Percentiles rank a stretch among this genome's conserved stretches.
Evolutionary conservation across 2,888 invertebrate species (phyloP).

Genomic region (Ryuthela nishihirai): DNA sequence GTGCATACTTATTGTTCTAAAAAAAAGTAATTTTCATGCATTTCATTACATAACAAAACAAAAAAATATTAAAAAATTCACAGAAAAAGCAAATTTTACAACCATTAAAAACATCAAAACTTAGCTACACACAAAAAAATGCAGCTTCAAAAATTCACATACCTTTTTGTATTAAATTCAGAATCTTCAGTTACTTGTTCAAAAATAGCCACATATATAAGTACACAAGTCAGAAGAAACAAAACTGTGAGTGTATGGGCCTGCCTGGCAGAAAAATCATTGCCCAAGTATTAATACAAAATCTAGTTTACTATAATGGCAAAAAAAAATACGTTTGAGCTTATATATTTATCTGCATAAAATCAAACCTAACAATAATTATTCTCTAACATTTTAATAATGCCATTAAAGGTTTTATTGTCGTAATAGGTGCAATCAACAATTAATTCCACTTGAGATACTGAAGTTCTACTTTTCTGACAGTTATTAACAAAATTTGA

Average conservation of each 20-base stretch:
- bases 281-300: background rate
- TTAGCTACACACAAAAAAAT: background rate
- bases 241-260: constrained; percentile 57
- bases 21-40: background rate
- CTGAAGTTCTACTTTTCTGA: no score
- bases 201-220: constrained; percentile 56
- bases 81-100: constrained; percentile 1
- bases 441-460: no score
- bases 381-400: no score
- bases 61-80: background rate
- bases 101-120: background rate
- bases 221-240: constrained; percentile 52
- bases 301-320: background rate
- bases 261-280: constrained; percentile 48
- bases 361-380: background rate
- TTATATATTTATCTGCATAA: background rate
- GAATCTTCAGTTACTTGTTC: constrained; percentile 51
- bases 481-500: no score
- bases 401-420: no score
- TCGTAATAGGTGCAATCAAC: no score
- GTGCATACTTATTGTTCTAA: no score
- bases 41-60: constrained; percentile 5
- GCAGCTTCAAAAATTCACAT: background rate
- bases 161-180: constrained; percentile 56
- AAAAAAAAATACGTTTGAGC: background rate